Conservation (phyloP, 2,888 invertebrate species). For the Cinara cedri region DNA sequence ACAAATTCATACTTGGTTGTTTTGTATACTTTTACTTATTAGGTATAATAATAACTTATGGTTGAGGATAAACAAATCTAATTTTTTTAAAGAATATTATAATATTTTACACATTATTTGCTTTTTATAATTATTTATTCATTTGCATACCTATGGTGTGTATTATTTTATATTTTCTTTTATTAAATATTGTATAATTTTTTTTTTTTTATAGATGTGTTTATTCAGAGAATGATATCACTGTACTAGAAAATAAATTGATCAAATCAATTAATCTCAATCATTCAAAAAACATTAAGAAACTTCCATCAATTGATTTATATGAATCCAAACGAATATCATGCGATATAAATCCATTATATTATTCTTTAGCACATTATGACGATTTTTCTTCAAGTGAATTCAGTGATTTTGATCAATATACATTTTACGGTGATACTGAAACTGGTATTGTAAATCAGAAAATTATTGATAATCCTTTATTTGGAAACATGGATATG, state of each 20-base stretch:
- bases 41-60: conserved; percentile 23
- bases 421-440: conserved; percentile 3
- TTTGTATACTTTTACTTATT: not conserved
- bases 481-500: conserved; percentile 31
- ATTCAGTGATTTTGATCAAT: conserved; percentile 50
- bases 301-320: conserved; percentile 25
- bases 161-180: not conserved
- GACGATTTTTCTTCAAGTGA: conserved; percentile 52
- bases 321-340: conserved; percentile 34
- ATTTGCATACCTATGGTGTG: not conserved
- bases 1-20: not conserved
- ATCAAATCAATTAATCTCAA: conserved; percentile 33
- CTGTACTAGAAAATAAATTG: conserved; percentile 41
- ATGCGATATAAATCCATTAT: conserved; percentile 53
- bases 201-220: conserved; percentile 35
- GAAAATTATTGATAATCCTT: not conserved
- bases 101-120: conserved; percentile 5
- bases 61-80: conserved; percentile 34
- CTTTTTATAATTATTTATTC: conserved; percentile 7
- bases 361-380: conserved; percentile 48
- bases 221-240: conserved; percentile 38
- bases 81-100: conserved; percentile 6
- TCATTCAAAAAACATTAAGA: conserved; percentile 3
- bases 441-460: conserved; percentile 36
- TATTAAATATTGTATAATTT: not conserved